Evolutionary conservation across 2,888 invertebrate genomes (phyloP), one percentile per base, ranked within the genome.

Genomic region (Apantesis nais): DNA sequence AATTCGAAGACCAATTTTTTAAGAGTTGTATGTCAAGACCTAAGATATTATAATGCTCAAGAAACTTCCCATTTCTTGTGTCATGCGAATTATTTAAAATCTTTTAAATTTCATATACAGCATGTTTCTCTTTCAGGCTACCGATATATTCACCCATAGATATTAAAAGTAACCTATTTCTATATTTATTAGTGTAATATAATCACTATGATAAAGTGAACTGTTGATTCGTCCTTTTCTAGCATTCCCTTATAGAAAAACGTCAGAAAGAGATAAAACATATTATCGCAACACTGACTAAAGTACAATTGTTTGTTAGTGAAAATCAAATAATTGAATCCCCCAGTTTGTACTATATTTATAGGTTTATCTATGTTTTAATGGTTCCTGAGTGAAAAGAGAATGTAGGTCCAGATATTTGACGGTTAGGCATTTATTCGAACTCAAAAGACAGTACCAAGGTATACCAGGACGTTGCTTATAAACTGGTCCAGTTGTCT

Each of bases 241-340:
- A 82, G 62, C 78, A 80, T 80, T 82, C 82, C 82, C 74, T 82
- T 74, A 69, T 71, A 65, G 67, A 61, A 70, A 58, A 74, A 64
- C 31, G 52, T 73, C 77, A 64, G 34, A 74, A 74, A 68, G 48
- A 63, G 39, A 61, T 69, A 69, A 60, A 68, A 71, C n/a, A 65
- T 67, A 63, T 69, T 71, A 60, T 65, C 66, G 48, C 60, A 68
- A 69, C 39, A 71, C 72, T 74, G 69, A 73, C 71, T 67, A 74
- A 78, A 82, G 80, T 80, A 80, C 82, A 80, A 82, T 79, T 34
- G 39, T 61, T 41, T 37, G 62, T 61, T 67, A 55, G 37, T 41
- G 39, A 55, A 34, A n/a, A 12, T 62, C n/a, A n/a, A 58, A 11
- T 62, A 16, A 16, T 65, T 48, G 3, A 65, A 52, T 25, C 25